A percentile compares a stretch with the other conserved stretches of the same genome.
These are phyloP conservation scores for Promerops cafer DNA, from an alignment of 2,113 vertebrate genomes.

Conservation along the genomic window DNA sequence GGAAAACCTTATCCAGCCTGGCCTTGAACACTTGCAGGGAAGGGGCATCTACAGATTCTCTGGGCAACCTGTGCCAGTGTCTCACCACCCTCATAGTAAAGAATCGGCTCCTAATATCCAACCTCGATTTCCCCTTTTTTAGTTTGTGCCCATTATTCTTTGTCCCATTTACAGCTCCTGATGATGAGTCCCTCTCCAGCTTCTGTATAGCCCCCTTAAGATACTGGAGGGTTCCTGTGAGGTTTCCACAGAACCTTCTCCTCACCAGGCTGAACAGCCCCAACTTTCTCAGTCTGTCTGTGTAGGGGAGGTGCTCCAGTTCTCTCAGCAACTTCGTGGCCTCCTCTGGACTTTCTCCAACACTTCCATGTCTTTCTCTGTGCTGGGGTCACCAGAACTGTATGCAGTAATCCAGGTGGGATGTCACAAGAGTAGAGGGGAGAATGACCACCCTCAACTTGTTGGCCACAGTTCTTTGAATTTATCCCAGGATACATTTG, in stretches of 20 bases:
- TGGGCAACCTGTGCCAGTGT: background rate
- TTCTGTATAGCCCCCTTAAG: background rate
- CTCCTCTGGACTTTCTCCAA: background rate
- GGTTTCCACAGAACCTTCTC: background rate
- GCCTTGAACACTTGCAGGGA: background rate
- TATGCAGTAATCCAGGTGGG: background rate
- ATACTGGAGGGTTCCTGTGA: background rate
- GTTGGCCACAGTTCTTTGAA: background rate
- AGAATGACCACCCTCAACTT: accelerated
- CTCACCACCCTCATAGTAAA: background rate
- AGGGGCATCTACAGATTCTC: too few species aligned
- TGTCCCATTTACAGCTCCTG: background rate
- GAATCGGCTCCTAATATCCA: background rate
- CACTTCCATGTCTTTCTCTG: background rate
- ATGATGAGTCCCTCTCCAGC: background rate
- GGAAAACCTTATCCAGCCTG: background rate
- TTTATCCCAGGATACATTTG: background rate
- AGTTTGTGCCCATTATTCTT: background rate
- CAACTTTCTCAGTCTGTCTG: background rate
- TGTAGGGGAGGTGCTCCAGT: background rate
- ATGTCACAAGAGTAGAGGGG: background rate
- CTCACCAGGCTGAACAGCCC: background rate
- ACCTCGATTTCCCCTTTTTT: background rate
- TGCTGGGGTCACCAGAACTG: background rate
- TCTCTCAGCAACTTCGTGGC: background rate